These are phyloP conservation scores for Sphecodes monilicornis DNA, from an alignment of 2,888 invertebrate genomes.

Conservation along the genomic window DNA sequence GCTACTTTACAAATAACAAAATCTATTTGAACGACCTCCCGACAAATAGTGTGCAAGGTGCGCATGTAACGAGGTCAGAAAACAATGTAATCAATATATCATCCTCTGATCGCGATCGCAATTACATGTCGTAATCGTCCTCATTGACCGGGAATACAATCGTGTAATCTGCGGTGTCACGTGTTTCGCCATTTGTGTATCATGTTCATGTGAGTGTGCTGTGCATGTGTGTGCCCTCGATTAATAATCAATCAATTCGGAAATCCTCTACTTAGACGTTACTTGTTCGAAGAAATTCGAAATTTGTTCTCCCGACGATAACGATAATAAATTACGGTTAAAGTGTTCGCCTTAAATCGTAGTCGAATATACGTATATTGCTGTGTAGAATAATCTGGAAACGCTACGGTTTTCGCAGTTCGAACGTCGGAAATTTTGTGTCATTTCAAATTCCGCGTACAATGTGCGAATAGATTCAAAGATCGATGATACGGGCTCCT, in stretches of 20 bases:
- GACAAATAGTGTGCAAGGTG: slow-evolving; percentile 8
- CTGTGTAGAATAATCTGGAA: slow-evolving; percentile 15
- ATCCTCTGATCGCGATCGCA: slow-evolving; percentile 7
- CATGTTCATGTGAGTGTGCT: neutral
- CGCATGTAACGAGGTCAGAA: slow-evolving; percentile 18
- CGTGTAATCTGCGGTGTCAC: slow-evolving; percentile 7
- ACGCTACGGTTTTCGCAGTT: neutral
- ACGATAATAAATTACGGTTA: slow-evolving; percentile 8
- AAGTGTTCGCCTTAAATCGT: slow-evolving; percentile 23
- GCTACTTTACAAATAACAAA: slow-evolving; percentile 10
- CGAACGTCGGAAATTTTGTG: slow-evolving; percentile 29
- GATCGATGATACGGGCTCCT: slow-evolving; percentile 3
- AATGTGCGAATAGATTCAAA: slow-evolving; percentile 13
- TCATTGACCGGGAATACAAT: neutral
- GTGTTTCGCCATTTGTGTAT: neutral
- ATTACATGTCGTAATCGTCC: slow-evolving; percentile 21
- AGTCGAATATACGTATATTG: slow-evolving; percentile 22
- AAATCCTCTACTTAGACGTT: neutral
- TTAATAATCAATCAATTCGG: slow-evolving; percentile 12
- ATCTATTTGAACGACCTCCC: slow-evolving; percentile 19
- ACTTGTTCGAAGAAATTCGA: neutral
- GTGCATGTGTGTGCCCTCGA: neutral
- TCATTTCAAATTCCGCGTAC: slow-evolving; percentile 1
- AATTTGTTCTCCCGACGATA: neutral
- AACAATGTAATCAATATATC: slow-evolving; percentile 41